phyloP scores from a whole-genome alignment of 2,888 invertebrate species.

The Philaethria dido region DNA sequence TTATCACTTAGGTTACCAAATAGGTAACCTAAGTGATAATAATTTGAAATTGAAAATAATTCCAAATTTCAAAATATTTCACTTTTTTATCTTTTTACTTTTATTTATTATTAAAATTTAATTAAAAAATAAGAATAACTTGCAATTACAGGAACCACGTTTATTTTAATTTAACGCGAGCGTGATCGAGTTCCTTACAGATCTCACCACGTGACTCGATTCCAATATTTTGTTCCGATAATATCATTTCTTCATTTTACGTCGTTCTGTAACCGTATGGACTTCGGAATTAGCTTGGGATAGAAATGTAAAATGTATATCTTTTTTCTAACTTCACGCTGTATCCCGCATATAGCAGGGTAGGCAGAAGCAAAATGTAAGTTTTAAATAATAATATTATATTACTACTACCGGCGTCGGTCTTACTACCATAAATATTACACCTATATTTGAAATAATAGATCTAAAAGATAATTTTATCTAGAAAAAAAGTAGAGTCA shows the following conservation, averaged over 20 bases:
- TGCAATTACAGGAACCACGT: neutral
- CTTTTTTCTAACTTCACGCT: neutral
- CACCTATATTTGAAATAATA: too few species aligned
- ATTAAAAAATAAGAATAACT: neutral
- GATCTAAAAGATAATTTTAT: too few species aligned
- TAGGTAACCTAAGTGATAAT: too few species aligned
- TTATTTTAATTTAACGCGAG: conserved; percentile 8
- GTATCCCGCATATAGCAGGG: too few species aligned
- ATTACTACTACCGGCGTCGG: too few species aligned
- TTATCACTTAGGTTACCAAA: too few species aligned
- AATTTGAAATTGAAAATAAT: too few species aligned
- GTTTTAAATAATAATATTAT: neutral
- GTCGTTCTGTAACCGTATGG: neutral
- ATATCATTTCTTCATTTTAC: neutral
- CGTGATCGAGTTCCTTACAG: conserved; percentile 16
- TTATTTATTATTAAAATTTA: neutral
- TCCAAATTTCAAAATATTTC: neutral
- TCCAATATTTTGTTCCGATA: neutral
- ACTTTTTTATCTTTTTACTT: too few species aligned
- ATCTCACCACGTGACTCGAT: conserved; percentile 5
- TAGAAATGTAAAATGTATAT: neutral
- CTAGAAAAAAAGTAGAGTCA: too few species aligned
- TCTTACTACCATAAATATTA: too few species aligned
- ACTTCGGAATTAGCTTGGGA: neutral
- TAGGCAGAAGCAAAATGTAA: too few species aligned